phyloP scores from a whole-genome alignment of 2,888 invertebrate species.

The Ryuthela nishihirai region DNA sequence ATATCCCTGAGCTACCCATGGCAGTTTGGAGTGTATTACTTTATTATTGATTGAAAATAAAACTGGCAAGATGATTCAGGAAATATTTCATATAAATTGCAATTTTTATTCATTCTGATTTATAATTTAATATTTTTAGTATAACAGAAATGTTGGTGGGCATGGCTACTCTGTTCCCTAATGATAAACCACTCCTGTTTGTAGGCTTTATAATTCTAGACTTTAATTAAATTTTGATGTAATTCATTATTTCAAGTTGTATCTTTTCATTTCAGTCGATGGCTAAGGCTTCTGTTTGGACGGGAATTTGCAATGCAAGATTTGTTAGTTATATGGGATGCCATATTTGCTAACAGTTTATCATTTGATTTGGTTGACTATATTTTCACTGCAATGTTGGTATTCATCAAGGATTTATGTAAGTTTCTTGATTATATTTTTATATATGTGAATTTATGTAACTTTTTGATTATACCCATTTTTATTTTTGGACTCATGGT shows the following conservation, averaged over 20 bases:
- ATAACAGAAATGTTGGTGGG: too few species aligned
- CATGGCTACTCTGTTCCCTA: too few species aligned
- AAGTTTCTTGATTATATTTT: conserved; percentile 51
- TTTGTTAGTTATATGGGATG: conserved; percentile 74
- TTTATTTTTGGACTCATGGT: background rate
- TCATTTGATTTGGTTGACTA: conserved; percentile 60
- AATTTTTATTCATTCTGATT: too few species aligned
- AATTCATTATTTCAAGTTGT: background rate
- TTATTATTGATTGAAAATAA: too few species aligned
- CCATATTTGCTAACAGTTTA: conserved; percentile 67
- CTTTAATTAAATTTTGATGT: background rate
- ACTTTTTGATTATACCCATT: background rate
- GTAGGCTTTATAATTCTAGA: background rate
- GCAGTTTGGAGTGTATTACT: too few species aligned
- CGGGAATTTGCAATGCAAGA: conserved; percentile 76
- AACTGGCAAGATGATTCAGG: too few species aligned
- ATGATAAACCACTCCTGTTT: too few species aligned
- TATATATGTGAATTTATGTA: background rate
- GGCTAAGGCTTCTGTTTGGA: conserved; percentile 77
- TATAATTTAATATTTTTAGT: too few species aligned
- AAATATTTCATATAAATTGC: too few species aligned
- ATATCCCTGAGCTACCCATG: too few species aligned
- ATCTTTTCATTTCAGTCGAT: conserved; percentile 60
- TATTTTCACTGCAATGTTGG: conserved; percentile 71
- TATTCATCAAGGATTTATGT: conserved; percentile 66